Base-by-base conservation (phyloP, 2,113 vertebrate genomes). In the Octodon degus region DNA sequence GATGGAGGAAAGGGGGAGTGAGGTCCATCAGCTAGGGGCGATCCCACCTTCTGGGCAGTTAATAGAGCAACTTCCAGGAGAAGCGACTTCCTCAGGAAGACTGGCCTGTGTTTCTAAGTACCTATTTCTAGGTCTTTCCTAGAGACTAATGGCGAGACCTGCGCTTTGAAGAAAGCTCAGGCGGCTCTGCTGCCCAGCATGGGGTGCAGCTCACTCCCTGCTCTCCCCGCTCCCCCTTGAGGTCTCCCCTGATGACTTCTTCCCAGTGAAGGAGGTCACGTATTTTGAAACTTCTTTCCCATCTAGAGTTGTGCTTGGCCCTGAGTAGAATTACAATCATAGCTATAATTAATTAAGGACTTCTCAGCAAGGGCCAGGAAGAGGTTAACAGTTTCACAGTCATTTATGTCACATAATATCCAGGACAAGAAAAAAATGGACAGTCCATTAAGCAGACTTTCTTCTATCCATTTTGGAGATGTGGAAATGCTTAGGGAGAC, bases 391-490 rank as follows among this genome's bases (percentile, higher is more conserved):
- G 32, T 32, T 53, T 84, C 83, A 30, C 3, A 40, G n/a, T 22
- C 22, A 53, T 77, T 43, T 43, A 27, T 82, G n/a, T 58, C 70
- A 5, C 63, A 53, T 62, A 58, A 63, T 16, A 40, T 4, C 14
- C 16, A 14, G 14, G 63, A 68, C 25, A 32, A 22, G 43, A 43
- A 43, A 43, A 43, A 43, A 43, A 43, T 5, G 43, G 43, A 43
- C 43, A 43, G 43, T 1, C 7, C 74, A n/a, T 74, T 68, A 37
- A 34, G 47, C 17, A 63, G 7, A 43, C 47, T 82, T 92, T 81
- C 43, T 89, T 84, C 88, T 70, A 58, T 58, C 20, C 87, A 91
- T 89, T 87, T 91, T 47, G 53, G 34, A 77, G 58, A 87, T 43
- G 27, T 50, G 37, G 27, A 90, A 84, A 85, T 0, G 47, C 65